A percentile compares a stretch with the other conserved stretches of the same genome.
phyloP scores from a whole-genome alignment of 2,113 vertebrate species.

The Felis chaus region DNA sequence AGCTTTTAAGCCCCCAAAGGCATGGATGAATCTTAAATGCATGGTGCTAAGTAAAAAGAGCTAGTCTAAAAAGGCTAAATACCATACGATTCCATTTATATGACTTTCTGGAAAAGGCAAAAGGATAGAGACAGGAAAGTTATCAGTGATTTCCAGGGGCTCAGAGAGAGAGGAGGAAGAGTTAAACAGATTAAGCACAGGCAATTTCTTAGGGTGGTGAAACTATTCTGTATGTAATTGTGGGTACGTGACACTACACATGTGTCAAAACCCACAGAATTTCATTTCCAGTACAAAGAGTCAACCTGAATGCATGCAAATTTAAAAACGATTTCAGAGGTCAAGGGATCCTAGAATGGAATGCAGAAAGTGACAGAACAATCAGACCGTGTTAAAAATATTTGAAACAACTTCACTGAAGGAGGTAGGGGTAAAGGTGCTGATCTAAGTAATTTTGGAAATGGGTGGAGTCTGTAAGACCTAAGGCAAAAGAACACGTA shows the following conservation, averaged over 20 bases:
- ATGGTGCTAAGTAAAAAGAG: not conserved
- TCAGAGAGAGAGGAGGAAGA: not conserved
- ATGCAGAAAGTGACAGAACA: not conserved
- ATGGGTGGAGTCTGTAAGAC: not conserved
- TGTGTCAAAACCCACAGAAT: conserved; percentile 5
- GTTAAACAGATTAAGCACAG: not conserved
- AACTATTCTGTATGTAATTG: not conserved
- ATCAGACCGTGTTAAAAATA: not conserved
- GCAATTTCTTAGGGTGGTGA: not conserved
- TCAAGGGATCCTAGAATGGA: not conserved
- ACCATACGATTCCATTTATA: not conserved
- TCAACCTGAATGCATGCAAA: not conserved
- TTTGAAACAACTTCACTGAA: not conserved
- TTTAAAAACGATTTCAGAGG: not conserved
- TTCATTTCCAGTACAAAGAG: not conserved
- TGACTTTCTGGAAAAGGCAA: conserved; percentile 14
- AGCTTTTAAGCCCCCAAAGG: not conserved
- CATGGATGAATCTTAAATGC: not conserved
- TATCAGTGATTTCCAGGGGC: not conserved
- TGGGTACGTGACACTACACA: not conserved
- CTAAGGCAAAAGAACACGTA: not conserved
- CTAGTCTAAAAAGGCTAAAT: not conserved
- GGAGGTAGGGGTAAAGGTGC: not conserved
- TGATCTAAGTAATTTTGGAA: not conserved
- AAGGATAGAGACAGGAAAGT: not conserved